Percentiles rank a stretch among this genome's conserved stretches.
phyloP scores from a whole-genome alignment of 2,888 invertebrate genomes.

The Venustoraphidia nigricollis region DNA sequence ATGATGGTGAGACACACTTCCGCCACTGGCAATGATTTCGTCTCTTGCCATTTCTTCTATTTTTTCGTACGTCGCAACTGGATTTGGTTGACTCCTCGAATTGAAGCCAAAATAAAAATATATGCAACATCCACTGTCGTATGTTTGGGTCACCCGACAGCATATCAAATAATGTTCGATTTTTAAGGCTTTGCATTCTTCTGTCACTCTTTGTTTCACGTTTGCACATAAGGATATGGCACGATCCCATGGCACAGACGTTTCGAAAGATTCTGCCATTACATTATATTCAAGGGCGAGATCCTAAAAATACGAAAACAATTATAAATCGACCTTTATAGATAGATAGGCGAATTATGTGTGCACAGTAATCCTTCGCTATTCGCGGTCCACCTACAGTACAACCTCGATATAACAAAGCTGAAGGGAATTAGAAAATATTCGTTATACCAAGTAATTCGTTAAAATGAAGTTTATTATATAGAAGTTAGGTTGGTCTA shows the following conservation, averaged over 20 bases:
- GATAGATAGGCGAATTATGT: no score
- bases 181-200: conserved; percentile 41
- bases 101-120: conserved; percentile 90
- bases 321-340: no score
- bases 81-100: conserved; percentile 41
- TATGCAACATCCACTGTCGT: conserved; percentile 93
- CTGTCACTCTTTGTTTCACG: conserved; percentile 66
- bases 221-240: conserved; percentile 69
- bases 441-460: no score
- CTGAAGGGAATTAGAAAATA: no score
- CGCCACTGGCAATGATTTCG: conserved; percentile 80
- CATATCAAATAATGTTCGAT: conserved; percentile 54
- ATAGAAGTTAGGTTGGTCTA: no score
- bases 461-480: no score
- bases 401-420: no score
- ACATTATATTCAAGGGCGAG: conserved; percentile 75
- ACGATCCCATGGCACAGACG: conserved; percentile 94
- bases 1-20: conserved; percentile 92
- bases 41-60: conserved; percentile 81
- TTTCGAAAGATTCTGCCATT: conserved; percentile 95
- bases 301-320: conserved; percentile 41
- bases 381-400: no score
- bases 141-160: conserved; percentile 86
- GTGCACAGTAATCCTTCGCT: no score
- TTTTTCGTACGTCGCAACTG: conserved; percentile 66